Conservation (phyloP, 2,888 invertebrate genomes). For the Seira ritae region DNA sequence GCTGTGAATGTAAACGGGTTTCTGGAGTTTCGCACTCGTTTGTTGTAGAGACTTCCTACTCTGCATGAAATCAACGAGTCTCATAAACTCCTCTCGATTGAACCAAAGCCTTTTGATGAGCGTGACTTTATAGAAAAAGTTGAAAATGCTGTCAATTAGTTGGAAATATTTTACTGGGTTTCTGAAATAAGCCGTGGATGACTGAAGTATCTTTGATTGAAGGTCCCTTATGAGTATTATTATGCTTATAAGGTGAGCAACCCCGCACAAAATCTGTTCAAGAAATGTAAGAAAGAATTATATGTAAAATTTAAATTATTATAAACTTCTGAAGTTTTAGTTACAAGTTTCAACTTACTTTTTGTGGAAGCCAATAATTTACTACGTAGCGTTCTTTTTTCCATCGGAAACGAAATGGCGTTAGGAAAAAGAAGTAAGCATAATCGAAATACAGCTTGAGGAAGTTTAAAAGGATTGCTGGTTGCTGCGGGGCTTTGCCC, state of each 20-base stretch:
- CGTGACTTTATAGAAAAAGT: slow-evolving; percentile 35
- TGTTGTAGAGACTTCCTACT: background rate
- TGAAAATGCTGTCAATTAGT: slow-evolving; percentile 40
- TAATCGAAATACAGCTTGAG: slow-evolving; percentile 32
- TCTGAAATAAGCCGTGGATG: slow-evolving; percentile 8
- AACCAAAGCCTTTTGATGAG: slow-evolving; percentile 44
- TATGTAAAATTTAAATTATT: background rate
- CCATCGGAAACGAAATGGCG: slow-evolving; percentile 25
- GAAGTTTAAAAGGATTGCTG: slow-evolving; percentile 28
- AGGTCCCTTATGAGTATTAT: slow-evolving; percentile 35
- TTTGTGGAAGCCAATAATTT: slow-evolving; percentile 28
- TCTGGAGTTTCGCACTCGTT: background rate
- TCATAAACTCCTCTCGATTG: slow-evolving; percentile 17
- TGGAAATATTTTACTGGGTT: slow-evolving; percentile 50
- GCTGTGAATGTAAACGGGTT: slow-evolving; percentile 22
- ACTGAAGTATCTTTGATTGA: slow-evolving; percentile 26
- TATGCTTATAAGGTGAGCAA: slow-evolving; percentile 25
- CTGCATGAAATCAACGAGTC: slow-evolving; percentile 7
- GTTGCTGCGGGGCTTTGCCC: no score
- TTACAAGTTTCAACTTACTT: background rate
- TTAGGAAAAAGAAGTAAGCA: slow-evolving; percentile 26
- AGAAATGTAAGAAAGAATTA: background rate
- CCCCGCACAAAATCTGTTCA: slow-evolving; percentile 23
- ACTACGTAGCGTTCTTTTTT: background rate
- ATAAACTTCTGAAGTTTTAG: background rate